A percentile compares a stretch with the other conserved stretches of the same genome.
phyloP scores from a whole-genome alignment of 1,140 invertebrate species.

The Drosophila subpulchrella region DNA sequence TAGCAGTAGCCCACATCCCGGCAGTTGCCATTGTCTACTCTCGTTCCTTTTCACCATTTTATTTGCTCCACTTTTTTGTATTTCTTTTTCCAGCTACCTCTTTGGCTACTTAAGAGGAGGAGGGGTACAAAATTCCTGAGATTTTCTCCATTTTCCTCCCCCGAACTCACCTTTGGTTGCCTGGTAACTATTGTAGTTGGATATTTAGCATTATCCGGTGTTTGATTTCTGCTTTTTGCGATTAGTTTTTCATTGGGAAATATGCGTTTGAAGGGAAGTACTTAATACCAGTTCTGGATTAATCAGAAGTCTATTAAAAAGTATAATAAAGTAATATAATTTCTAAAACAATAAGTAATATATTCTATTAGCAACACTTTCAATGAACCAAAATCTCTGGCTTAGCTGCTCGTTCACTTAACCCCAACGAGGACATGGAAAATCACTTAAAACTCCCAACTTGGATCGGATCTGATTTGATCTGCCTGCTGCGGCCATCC shows the following conservation, averaged over 20 bases:
- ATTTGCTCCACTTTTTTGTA: constrained; percentile 10
- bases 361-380: background rate
- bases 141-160: constrained; percentile 5
- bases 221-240: background rate
- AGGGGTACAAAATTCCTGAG: background rate
- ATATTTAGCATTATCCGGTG: constrained; percentile 2
- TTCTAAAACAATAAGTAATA: no score
- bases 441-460: constrained; percentile 52
- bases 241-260: background rate
- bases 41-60: constrained; percentile 6
- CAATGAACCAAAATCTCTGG: background rate
- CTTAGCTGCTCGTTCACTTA: background rate
- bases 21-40: constrained; percentile 49
- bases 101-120: constrained; percentile 28
- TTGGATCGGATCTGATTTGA: constrained; percentile 63
- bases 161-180: background rate
- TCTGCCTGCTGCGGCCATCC: constrained; percentile 27
- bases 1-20: constrained; percentile 62
- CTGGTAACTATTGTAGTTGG: constrained; percentile 4
- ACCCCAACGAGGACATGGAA: constrained; percentile 21
- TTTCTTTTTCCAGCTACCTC: constrained; percentile 12
- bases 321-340: no score
- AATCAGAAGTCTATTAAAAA: background rate
- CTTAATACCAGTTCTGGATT: background rate
- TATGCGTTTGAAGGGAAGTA: background rate